Base-by-base conservation (phyloP, 2,113 vertebrate genomes). In the Xenotilapia longispinis region DNA sequence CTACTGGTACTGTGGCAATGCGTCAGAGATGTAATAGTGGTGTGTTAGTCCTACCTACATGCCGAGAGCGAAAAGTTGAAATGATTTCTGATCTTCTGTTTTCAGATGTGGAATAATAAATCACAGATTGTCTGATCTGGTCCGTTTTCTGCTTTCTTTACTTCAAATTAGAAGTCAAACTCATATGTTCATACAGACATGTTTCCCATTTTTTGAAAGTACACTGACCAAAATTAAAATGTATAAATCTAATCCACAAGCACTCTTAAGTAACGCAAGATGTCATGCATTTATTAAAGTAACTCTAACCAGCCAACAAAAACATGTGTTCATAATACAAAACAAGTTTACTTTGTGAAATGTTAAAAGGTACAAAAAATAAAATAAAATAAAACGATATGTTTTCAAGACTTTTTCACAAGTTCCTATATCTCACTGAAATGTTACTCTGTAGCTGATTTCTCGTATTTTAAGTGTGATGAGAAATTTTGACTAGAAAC, bases 1-100 rank as follows among this genome's bases (percentile, higher is more conserved):
- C 5, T 54, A 7, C 0, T 1, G 4, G 57, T 7, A 3, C 0
- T 2, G 2, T 47, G 40, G 40, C 4, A 7, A 54, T 92, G 60
- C 9, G 6, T 55, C 78, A 82, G 26, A 57, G 4, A 28, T 95
- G 95, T 70, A 8, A 4, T 5, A 2, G 90, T 45, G 94, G 93
- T 8, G 19, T 10, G n/a, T 57, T 94, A 11, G 0, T 4, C 3
- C 23, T 95, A 21, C 95, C 95, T 1, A 6, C 4, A 9, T 95
- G 94, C 70, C 14, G 9, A 3, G 21, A 28, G 68, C 17, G n/a
- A 75, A 28, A 17, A 28, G 14, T 47, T 28, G 4, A 73, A 73
- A 26, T 45, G 3, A 9, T 73, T 26, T 26, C 14, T 75, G 23
- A 47, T 7, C 40, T 17, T 45, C 38, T 47, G 0, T 45, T 47